Base-by-base conservation (phyloP, 2,888 invertebrate species). In the Pyrrhia umbra region DNA sequence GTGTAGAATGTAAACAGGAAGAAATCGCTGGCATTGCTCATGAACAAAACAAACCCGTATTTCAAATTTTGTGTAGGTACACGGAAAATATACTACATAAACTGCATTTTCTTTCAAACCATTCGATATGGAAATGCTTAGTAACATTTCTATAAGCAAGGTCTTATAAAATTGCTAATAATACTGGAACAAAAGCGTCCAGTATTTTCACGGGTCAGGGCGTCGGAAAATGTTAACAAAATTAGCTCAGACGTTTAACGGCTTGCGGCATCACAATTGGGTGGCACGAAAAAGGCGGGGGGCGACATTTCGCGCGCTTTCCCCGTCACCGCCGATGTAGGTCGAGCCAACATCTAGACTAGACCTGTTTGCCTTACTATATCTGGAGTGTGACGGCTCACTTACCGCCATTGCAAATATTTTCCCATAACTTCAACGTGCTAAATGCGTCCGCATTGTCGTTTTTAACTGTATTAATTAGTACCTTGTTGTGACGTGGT, bases 271-370 rank as follows among this genome's bases (percentile, higher is more conserved):
- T 69, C 79, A 82, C 82, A 85, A 86, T 82, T 83, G 80, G 84
- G 81, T 81, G 81, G 79, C 83, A 79, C 81, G 75, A 83, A 88
- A n/a, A 88, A 86, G 82, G 80, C 78, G 72, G 69, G 68, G 66
- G 75, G 72, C 76, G 85, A 87, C 85, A 86, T 86, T 87, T 85
- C 71, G 78, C 80, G 77, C 82, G 79, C 84, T 85, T 86, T 88
- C 82, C 82, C 77, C 77, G 80, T 79, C 84, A 71, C 59, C 68
- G 82, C 57, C 77, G 80, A 89, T 85, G 78, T 89, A 88, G 90
- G 90, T 90, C 90, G 87, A 69, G 77, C 75, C 67, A 72, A 80
- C 83, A 83, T 83, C 83, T 84, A 84, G 81, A 69, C 82, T 80
- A 81, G 80, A 76, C 77, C 74, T 73, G 77, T 76, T 81, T 76